Evolutionary conservation across 2,888 invertebrate genomes (phyloP).

Genomic region (Phengaris alcon): DNA sequence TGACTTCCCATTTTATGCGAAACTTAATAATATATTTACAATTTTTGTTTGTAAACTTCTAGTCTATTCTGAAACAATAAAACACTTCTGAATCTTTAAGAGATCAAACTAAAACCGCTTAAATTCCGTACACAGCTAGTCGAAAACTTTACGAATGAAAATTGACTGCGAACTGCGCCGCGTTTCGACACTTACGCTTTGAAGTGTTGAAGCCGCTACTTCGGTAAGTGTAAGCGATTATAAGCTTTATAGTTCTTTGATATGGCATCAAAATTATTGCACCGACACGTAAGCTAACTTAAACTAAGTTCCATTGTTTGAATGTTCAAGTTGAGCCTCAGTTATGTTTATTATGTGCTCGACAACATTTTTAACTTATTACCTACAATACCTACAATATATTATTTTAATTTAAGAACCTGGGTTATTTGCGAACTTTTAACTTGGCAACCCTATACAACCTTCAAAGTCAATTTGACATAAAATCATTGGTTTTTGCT

Average conservation of each 20-base stretch:
- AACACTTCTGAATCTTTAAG: constrained; percentile 34
- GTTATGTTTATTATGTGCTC: constrained; percentile 17
- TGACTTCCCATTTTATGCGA: not conserved
- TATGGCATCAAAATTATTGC: constrained; percentile 33
- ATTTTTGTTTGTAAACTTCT: constrained; percentile 29
- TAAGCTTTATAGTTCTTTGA: constrained; percentile 35
- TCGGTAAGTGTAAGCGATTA: constrained; percentile 35
- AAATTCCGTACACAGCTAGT: constrained; percentile 21
- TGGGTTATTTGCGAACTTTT: too few relatives aligned
- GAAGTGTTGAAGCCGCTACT: constrained; percentile 38
- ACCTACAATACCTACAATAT: not conserved
- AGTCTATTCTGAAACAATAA: not conserved
- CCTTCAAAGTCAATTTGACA: too few relatives aligned
- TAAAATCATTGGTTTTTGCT: too few relatives aligned
- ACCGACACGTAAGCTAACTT: constrained; percentile 33
- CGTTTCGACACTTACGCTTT: constrained; percentile 41
- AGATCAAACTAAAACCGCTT: constrained; percentile 43
- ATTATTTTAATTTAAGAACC: too few relatives aligned
- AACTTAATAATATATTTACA: not conserved
- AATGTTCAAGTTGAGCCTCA: constrained; percentile 17
- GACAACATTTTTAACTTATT: constrained; percentile 3
- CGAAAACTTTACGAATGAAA: constrained; percentile 42
- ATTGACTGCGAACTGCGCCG: constrained; percentile 38
- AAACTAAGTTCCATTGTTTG: constrained; percentile 34
- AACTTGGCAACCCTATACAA: too few relatives aligned